These are phyloP conservation scores for Sinella curviseta DNA, from an alignment of 1,140 invertebrate species.

Conservation along the genomic window DNA sequence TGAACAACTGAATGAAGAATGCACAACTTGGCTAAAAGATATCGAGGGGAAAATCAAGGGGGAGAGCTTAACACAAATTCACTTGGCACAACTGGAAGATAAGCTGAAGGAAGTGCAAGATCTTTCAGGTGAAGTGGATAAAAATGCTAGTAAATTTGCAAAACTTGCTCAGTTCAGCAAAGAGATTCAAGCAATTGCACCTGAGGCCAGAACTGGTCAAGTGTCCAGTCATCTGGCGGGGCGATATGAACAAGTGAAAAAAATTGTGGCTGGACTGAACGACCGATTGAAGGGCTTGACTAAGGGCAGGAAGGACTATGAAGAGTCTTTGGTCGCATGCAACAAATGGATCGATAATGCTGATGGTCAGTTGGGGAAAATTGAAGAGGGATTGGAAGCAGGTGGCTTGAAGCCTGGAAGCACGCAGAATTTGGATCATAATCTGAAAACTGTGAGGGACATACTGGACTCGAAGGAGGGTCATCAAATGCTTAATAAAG, in stretches of 20 bases:
- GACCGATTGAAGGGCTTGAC: constrained; percentile 69
- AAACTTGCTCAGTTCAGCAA: constrained; percentile 69
- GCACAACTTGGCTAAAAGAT: constrained; percentile 81
- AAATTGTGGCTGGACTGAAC: constrained; percentile 69
- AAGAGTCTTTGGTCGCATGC: constrained; percentile 67
- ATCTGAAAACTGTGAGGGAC: constrained; percentile 53
- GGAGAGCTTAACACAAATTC: constrained; percentile 69
- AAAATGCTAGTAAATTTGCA: constrained; percentile 67
- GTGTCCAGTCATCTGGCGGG: constrained; percentile 74
- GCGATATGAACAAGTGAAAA: constrained; percentile 73
- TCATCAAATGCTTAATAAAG: constrained; percentile 73
- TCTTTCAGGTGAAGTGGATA: constrained; percentile 65
- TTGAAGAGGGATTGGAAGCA: constrained; percentile 64
- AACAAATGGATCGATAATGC: constrained; percentile 77
- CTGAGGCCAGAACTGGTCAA: constrained; percentile 77
- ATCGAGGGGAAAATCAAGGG: constrained; percentile 75
- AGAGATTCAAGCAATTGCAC: constrained; percentile 71
- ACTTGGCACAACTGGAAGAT: constrained; percentile 67
- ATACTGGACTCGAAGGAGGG: constrained; percentile 63
- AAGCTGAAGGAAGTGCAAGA: constrained; percentile 71
- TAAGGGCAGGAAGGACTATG: constrained; percentile 67
- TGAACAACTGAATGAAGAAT: constrained; percentile 72
- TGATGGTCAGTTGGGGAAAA: constrained; percentile 63
- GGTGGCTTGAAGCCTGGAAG: constrained; percentile 63
- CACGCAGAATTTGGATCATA: background rate